These are phyloP conservation scores for Fregata magnificens DNA, from an alignment of 2,113 vertebrate species.

Conservation along the genomic window DNA sequence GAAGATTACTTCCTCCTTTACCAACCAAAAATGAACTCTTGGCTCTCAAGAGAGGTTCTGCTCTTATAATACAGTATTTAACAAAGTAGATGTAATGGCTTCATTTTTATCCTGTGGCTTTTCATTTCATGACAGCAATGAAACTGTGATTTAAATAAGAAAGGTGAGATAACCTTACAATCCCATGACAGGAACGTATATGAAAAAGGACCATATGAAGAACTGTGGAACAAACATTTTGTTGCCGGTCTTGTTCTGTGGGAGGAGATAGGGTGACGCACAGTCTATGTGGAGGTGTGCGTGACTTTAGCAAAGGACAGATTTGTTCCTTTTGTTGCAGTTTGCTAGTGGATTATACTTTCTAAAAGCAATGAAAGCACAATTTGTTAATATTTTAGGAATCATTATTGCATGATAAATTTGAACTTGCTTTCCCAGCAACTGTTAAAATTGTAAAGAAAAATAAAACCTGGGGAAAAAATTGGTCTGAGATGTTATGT, in stretches of 20 bases:
- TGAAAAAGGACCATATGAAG: background rate
- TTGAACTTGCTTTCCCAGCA: background rate
- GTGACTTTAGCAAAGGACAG: background rate
- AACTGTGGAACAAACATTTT: background rate
- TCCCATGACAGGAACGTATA: background rate
- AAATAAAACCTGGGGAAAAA: background rate
- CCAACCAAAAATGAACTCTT: background rate
- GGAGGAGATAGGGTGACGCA: background rate
- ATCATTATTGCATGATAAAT: background rate
- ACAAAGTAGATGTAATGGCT: background rate
- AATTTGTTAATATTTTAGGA: background rate
- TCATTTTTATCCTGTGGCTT: background rate
- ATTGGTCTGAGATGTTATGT: background rate
- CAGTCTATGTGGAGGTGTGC: fast-evolving
- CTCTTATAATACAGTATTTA: background rate
- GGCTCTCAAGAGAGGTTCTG: background rate
- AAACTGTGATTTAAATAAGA: background rate
- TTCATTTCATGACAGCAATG: background rate
- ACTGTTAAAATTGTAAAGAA: background rate
- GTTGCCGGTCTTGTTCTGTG: background rate
- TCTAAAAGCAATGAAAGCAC: background rate
- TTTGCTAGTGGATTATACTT: background rate
- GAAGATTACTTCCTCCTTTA: background rate
- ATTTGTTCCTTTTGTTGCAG: background rate
- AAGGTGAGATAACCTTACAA: background rate